These are phyloP conservation scores for Tadarida brasiliensis DNA, from an alignment of 2,797 vertebrate species.

Conservation along the genomic window DNA sequence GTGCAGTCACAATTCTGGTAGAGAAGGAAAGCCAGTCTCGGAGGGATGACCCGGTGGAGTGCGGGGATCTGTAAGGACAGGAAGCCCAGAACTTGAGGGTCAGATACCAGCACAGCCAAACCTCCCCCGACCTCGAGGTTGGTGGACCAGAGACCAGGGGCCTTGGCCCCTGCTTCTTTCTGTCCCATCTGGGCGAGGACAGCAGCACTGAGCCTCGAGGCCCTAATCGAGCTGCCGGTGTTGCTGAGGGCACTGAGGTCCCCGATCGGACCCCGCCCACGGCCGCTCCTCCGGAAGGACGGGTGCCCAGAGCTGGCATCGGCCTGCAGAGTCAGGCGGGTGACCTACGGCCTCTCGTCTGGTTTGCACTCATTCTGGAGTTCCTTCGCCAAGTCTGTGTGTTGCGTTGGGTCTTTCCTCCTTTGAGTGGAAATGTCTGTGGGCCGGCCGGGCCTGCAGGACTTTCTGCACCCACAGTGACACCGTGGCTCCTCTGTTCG, in stretches of 20 bases:
- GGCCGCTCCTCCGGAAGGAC: background rate
- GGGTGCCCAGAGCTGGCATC: background rate
- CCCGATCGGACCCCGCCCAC: rapidly evolving
- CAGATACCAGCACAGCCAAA: background rate
- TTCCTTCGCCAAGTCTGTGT: slow-evolving; percentile 25
- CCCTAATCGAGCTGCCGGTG: background rate
- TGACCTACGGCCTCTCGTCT: slow-evolving; percentile 42
- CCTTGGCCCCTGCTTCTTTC: background rate
- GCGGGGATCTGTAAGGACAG: too few relatives aligned
- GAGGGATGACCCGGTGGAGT: too few relatives aligned
- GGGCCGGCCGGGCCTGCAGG: background rate
- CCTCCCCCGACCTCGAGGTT: too few relatives aligned
- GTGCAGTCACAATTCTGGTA: background rate
- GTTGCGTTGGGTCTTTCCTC: slow-evolving; percentile 58
- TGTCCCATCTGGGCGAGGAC: background rate
- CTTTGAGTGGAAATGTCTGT: slow-evolving; percentile 2
- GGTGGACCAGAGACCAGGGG: background rate
- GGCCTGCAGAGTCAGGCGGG: background rate
- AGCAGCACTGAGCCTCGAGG: background rate
- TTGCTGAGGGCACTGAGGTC: background rate
- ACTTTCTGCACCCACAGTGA: slow-evolving; percentile 79
- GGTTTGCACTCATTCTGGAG: background rate
- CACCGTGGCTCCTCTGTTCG: slow-evolving; percentile 79
- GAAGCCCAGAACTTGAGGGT: background rate
- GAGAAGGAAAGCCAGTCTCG: too few relatives aligned